A percentile compares a stretch with the other conserved stretches of the same genome.
Evolutionary conservation across 2,888 invertebrate species (phyloP).

Genomic region (Xestia ashworthii): DNA sequence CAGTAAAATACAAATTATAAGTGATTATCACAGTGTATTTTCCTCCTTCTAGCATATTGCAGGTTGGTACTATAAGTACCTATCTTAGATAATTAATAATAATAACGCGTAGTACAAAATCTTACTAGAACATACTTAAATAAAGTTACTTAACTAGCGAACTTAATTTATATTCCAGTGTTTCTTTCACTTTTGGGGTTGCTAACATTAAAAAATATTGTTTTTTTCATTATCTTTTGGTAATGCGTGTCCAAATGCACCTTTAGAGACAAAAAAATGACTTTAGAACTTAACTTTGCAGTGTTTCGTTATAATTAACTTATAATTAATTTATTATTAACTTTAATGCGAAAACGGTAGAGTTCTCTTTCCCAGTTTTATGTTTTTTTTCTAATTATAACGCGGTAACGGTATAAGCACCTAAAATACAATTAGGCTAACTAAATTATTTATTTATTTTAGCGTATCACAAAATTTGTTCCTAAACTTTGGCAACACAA

Average conservation of each 20-base stretch:
- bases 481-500: conserved; percentile 22
- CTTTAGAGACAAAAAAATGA: not conserved
- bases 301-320: not conserved
- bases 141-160: conserved; percentile 6
- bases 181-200: not conserved
- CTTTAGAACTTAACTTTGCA: conserved; percentile 1
- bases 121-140: conserved; percentile 28
- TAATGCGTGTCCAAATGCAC: not conserved
- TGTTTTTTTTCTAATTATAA: conserved; percentile 1
- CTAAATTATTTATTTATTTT: conserved; percentile 37
- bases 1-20: conserved; percentile 23
- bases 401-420: not conserved
- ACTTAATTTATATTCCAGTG: not conserved
- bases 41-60: conserved; percentile 16
- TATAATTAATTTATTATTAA: not conserved
- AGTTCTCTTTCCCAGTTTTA: conserved; percentile 21
- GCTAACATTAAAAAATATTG: not conserved
- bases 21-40: conserved; percentile 6
- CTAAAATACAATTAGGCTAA: conserved; percentile 3
- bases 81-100: not conserved
- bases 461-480: conserved; percentile 11
- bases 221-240: not conserved
- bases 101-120: conserved; percentile 49
- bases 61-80: conserved; percentile 47
- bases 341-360: not conserved